Base-by-base conservation (phyloP, 2,113 vertebrate species). In the Caloenas nicobarica region DNA sequence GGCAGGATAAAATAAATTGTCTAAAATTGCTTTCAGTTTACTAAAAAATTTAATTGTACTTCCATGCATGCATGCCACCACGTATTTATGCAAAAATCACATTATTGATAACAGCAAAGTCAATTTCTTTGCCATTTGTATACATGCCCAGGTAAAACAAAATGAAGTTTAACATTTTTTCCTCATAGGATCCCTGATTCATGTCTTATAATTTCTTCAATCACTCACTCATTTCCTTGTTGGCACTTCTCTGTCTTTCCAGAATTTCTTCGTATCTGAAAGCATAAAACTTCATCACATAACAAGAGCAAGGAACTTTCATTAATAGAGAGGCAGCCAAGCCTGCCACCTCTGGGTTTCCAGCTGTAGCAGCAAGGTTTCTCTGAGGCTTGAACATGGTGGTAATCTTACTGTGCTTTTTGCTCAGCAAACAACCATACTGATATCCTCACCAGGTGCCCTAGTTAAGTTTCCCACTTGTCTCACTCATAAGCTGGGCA, bases 91-190 rank as follows among this genome's bases (percentile, higher is more conserved):
- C 12, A 76, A 29, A 50, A 76, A 56, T 23, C 31, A 9, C 11
- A 22, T 9, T 24, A 48, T 58, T 74, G 76, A 50, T 58, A 71
- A 53, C 6, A 76, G 18, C 5, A 69, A 76, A 89, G 17, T 56
- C 36, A 53, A 26, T 12, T 53, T 50, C 28, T 34, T 61, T 77
- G 29, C 40, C 36, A 7, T 36, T 51, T 34, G 1, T 29, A 36
- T 42, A 33, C 0, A 0, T 44, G 29, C 4, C 0, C 0, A 74
- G 15, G 7, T 42, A 91, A 68, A 23, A 46, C 3, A 71, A 81
- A 93, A 46, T 4, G 13, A 77, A 54, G 6, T 46, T 58, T 38
- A 40, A 17, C 2, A 16, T 17, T 62, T 92, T 88, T 92, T 78
- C n/a, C 31, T 66, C 26, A 22, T 38, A 33, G 13, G 7, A 50